Base-by-base conservation (phyloP, 2,888 invertebrate species). In the Epicampocera succincta region DNA sequence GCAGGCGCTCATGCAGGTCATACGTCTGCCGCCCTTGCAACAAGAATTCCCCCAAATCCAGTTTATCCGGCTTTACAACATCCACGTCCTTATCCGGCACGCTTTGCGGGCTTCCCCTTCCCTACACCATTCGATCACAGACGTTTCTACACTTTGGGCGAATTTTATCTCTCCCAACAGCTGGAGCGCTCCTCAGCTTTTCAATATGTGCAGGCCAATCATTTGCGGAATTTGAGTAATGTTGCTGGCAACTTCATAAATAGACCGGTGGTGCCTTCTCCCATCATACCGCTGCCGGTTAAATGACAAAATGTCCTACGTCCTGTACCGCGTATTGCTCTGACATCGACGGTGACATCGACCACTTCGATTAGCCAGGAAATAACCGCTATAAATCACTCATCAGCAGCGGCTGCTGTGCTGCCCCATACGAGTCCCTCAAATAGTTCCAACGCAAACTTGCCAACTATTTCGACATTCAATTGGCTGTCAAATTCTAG, bases 291-390 rank as follows among this genome's bases (percentile, higher is more conserved):
- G n/a, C 60, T 78, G 84, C 85, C 88, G 1, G 89, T 90, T 11
- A 91, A 91, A 90, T 91, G 91, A 91, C 91, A 88, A 85, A 86
- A 88, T 79, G 88, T 91, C 78, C 83, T 91, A 80, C 88, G 91
- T 19, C 91, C 91, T 12, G 90, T 91, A 72, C 90, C 91, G 8
- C 86, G 91, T 17, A 89, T 91, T 74, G 90, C 91, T 11, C 80
- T 87, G 48, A 85, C 84, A 68, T 85, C 86, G 38, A 79, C 86
- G 5, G 84, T 85, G 15, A 56, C 86, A 21, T 73, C 86, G 74
- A 85, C 83, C 21, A 77, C 85, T 13, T 84, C 84, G 13, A 60
- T 84, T 11, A 77, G 84, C 17, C 83, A 85, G 17, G 84, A 84
- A 15, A 33, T 74, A 12, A 71, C 33, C 9, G 12, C 60, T 3